These are phyloP conservation scores for Eulimnadia texana DNA, from an alignment of 1,140 invertebrate species.

Conservation along the genomic window DNA sequence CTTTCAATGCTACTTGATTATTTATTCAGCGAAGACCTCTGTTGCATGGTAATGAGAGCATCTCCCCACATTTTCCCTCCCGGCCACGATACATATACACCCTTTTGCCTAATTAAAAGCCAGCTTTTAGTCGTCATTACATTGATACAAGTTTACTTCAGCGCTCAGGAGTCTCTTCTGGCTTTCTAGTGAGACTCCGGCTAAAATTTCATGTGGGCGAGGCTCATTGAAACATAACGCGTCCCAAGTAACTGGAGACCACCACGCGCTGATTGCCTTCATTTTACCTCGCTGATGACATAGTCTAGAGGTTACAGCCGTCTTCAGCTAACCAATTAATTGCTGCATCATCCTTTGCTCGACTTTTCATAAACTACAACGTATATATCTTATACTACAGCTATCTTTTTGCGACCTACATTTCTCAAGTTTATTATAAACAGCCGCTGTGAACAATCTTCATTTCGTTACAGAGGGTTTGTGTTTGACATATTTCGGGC, in stretches of 20 bases:
- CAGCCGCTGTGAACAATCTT: too few relatives aligned
- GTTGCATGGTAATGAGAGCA: neutral
- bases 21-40: neutral
- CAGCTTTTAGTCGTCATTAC: neutral
- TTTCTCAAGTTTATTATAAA: too few relatives aligned
- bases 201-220: neutral
- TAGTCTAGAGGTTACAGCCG: neutral
- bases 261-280: neutral
- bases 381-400: too few relatives aligned
- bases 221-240: neutral
- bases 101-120: neutral
- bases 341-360: too few relatives aligned
- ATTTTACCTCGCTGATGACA: neutral
- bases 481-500: too few relatives aligned
- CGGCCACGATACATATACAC: neutral
- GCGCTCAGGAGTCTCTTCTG: too few relatives aligned
- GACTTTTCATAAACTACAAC: too few relatives aligned
- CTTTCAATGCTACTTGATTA: neutral
- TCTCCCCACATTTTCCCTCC: too few relatives aligned
- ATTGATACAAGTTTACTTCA: neutral
- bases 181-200: too few relatives aligned
- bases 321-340: neutral
- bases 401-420: too few relatives aligned
- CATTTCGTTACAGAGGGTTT: too few relatives aligned
- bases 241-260: neutral